Evolutionary conservation across 2,113 vertebrate genomes (phyloP).

Genomic region (Mungos mungo): DNA sequence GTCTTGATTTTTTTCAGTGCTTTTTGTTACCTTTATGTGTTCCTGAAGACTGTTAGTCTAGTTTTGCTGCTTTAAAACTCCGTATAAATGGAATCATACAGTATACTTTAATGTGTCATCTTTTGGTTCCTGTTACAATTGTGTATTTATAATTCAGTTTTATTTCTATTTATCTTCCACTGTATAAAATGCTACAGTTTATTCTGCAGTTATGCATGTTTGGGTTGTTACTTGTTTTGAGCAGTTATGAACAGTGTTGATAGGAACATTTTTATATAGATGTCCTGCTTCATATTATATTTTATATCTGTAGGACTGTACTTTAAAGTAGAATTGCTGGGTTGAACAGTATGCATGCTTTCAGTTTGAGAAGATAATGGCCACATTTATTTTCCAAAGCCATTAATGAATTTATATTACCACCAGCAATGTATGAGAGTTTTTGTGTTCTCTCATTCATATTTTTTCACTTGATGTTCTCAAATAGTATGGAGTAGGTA

Average conservation of each 20-base stretch:
- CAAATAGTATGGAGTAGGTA: not conserved
- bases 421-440: not conserved
- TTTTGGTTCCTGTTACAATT: not conserved
- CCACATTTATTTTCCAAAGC: not conserved
- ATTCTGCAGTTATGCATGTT: not conserved
- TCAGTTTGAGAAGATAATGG: not conserved
- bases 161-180: not conserved
- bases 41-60: not conserved
- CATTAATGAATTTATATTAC: not conserved
- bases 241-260: not conserved
- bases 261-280: not conserved
- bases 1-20: not conserved
- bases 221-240: not conserved
- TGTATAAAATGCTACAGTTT: not conserved
- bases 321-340: not conserved
- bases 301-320: not conserved
- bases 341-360: not conserved
- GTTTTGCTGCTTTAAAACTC: constrained; percentile 23
- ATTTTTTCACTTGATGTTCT: constrained; percentile 29
- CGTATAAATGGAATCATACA: not conserved
- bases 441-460: not conserved
- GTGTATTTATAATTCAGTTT: not conserved
- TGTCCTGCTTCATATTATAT: not conserved
- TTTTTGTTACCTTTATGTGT: not conserved
- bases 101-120: not conserved